Evolutionary conservation across 2,797 vertebrate species (phyloP).

Genomic region (Girardinus metallicus): DNA sequence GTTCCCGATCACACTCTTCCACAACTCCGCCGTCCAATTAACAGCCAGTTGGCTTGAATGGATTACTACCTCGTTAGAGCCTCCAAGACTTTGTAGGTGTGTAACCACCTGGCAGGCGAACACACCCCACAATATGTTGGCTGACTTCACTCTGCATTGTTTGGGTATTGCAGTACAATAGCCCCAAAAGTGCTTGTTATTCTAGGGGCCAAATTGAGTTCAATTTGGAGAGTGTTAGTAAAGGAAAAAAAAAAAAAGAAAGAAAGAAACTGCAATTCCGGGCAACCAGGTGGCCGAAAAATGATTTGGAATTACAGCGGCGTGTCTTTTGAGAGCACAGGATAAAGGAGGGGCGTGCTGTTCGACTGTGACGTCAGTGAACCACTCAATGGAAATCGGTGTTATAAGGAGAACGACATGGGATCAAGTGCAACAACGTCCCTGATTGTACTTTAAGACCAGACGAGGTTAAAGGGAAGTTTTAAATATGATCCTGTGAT

Average conservation of each 20-base stretch:
- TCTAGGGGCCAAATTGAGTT: not conserved
- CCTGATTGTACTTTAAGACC: not conserved
- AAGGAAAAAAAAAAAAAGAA: not conserved
- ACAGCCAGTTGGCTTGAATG: constrained; percentile 49
- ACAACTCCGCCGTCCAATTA: constrained; percentile 24
- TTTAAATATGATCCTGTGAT: not conserved
- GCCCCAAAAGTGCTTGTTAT: not conserved
- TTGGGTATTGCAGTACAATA: not conserved
- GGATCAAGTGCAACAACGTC: not conserved
- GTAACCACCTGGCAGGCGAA: constrained; percentile 22
- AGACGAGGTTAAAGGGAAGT: not conserved
- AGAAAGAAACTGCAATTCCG: not conserved
- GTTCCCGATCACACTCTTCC: not conserved
- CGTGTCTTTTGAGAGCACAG: not conserved
- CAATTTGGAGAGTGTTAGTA: not conserved
- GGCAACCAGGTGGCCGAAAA: not conserved
- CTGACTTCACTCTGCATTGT: not conserved
- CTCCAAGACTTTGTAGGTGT: constrained; percentile 38
- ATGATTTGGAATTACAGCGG: not conserved
- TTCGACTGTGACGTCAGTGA: not conserved
- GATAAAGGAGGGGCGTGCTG: not conserved
- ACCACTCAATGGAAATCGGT: not conserved
- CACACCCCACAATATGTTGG: not conserved
- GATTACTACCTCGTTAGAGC: constrained; percentile 34
- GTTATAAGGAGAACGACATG: not conserved